Percentiles rank a stretch among this genome's conserved stretches.
These are phyloP conservation scores for Mirza zaza DNA, from an alignment of 2,113 vertebrate genomes.

Conservation along the genomic window DNA sequence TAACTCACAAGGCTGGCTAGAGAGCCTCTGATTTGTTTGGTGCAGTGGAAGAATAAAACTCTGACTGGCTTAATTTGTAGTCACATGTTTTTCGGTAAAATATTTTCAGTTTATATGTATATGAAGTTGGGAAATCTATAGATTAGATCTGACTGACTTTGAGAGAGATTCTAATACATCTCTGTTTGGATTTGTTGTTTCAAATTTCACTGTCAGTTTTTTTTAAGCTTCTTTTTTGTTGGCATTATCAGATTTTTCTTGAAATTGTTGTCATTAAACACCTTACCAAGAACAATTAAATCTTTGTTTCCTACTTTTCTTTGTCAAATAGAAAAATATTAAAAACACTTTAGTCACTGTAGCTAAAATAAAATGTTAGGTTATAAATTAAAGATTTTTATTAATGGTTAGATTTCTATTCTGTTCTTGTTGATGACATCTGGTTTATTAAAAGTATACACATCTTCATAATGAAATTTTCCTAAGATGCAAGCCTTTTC, in stretches of 20 bases:
- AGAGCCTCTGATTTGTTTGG: background rate
- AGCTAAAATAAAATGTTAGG: background rate
- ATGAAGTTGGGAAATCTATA: background rate
- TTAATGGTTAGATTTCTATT: slow-evolving; percentile 4
- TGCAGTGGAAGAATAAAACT: background rate
- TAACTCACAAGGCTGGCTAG: no score
- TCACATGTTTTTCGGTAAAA: background rate
- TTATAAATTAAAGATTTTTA: background rate
- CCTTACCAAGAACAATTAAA: background rate
- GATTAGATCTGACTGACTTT: background rate
- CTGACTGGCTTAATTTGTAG: background rate
- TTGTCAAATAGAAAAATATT: background rate
- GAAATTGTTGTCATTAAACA: slow-evolving; percentile 11
- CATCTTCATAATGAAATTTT: slow-evolving; percentile 33
- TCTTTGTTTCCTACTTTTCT: background rate
- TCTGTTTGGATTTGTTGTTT: background rate
- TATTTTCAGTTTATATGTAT: background rate
- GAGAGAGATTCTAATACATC: background rate
- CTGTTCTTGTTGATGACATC: background rate
- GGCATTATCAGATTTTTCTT: background rate
- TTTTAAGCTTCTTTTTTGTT: background rate
- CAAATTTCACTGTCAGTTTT: background rate
- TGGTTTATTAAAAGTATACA: background rate
- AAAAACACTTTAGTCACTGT: background rate
- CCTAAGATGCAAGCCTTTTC: background rate